Conservation (phyloP, 2,888 invertebrate species). For the Troides aeacus region DNA sequence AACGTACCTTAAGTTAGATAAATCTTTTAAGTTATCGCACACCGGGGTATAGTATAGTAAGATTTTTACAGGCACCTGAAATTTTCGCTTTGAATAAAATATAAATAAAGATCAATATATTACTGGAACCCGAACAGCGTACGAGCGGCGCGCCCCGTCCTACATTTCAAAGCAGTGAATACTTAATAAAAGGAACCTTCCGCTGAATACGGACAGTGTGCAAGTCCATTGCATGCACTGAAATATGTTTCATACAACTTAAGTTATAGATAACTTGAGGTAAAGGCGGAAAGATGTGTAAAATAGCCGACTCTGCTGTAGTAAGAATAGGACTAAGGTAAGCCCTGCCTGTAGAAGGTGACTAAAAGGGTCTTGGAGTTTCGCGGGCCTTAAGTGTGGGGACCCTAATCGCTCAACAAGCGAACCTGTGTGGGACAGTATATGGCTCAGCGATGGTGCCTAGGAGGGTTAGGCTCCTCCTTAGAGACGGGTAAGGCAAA, state of each 20-base stretch:
- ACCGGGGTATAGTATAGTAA: background rate
- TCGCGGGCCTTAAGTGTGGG: no score
- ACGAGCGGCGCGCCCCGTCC: constrained; percentile 4
- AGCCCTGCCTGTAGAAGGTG: no score
- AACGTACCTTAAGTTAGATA: background rate
- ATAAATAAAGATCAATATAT: constrained; percentile 21
- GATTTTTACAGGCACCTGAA: constrained; percentile 19
- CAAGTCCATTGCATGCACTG: background rate
- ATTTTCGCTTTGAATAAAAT: constrained; percentile 21
- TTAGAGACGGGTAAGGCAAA: no score
- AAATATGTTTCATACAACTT: background rate
- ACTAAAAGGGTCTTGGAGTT: no score
- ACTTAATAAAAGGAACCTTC: constrained; percentile 13
- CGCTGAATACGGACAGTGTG: constrained; percentile 8
- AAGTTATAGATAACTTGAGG: no score
- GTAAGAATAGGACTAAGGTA: no score
- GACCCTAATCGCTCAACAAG: no score
- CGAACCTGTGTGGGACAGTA: no score
- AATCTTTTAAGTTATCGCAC: background rate
- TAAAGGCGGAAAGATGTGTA: no score
- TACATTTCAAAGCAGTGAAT: constrained; percentile 20
- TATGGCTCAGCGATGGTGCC: no score
- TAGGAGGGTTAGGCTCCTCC: no score
- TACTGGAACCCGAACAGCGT: background rate
- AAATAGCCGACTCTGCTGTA: no score